Base-by-base conservation (phyloP, 2,888 invertebrate genomes). In the Lithophane leautieri region DNA sequence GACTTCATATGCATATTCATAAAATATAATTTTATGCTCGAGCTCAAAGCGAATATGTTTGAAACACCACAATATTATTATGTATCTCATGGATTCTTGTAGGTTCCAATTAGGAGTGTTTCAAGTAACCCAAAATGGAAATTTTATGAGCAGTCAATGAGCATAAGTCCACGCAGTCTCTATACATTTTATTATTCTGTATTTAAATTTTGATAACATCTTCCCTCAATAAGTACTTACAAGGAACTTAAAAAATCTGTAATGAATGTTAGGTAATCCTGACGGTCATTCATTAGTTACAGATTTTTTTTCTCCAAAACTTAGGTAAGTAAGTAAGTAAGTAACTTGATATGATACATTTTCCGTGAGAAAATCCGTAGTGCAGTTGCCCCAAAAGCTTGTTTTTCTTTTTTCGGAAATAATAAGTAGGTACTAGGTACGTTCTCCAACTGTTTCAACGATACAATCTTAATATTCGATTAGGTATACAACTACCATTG, bases 301-400 rank as follows among this genome's bases (percentile, higher is more conserved):
- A 12, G 4, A 14, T 44, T 12, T 19, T n/a, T n/a, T 58, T 11
- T 6, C 25, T 25, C 40, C 2, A 63, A 58, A 40, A 70, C 22
- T 52, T 25, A 34, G 34, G 34, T 34, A 34, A 4, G 34, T 34
- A 2, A 3, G 34, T 34, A n/a, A n/a, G n/a, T 34, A 1, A 34
- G 4, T 34, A 42, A 34, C 75, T 54, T 78, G 42, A 40, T 47
- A 62, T 62, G 54, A 42, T 65, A n/a, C 2, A 52, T 47, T 76
- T 67, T 68, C 78, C 42, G 65, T 77, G 83, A 50, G 86, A 85
- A 82, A 82, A 85, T 82, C 68, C 34, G 6, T 34, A 34, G 6
- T 70, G 69, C 67, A 68, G 34, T 61, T 75, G 56, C 42, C 40
- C 54, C 67, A 62, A 25, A 58, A 44, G 34, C 11, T 58, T 28